phyloP scores from a whole-genome alignment of 2,888 invertebrate species.

The Bellardia pandia region DNA sequence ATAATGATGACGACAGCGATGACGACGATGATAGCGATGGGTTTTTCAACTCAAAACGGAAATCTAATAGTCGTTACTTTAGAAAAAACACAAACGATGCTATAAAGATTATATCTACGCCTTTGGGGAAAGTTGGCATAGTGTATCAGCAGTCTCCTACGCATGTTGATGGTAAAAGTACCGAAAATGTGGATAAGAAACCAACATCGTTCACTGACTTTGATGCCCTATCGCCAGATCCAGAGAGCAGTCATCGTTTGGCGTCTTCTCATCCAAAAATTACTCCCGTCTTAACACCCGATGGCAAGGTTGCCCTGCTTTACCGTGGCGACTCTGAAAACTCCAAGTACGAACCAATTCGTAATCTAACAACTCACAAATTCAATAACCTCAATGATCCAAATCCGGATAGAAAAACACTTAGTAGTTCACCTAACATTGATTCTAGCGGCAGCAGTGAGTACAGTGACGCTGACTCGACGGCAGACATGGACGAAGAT shows the following conservation, averaged over 20 bases:
- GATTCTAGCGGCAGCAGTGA: constrained; percentile 74
- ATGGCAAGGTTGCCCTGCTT: constrained; percentile 85
- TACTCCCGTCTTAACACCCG: constrained; percentile 84
- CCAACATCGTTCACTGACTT: constrained; percentile 81
- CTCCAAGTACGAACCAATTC: constrained; percentile 84
- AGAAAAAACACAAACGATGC: constrained; percentile 84
- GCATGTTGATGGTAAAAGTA: constrained; percentile 74
- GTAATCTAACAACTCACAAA: constrained; percentile 83
- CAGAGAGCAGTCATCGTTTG: constrained; percentile 84
- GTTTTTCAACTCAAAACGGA: constrained; percentile 81
- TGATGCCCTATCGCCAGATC: constrained; percentile 83
- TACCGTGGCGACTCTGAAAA: constrained; percentile 84
- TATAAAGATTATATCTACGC: constrained; percentile 84
- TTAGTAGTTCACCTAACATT: constrained; percentile 65
- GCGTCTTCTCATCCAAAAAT: constrained; percentile 84
- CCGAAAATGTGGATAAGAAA: constrained; percentile 74
- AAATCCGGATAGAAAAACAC: constrained; percentile 70
- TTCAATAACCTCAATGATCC: constrained; percentile 76
- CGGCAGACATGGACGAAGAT: constrained; percentile 73
- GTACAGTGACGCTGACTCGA: constrained; percentile 73
- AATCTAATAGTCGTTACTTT: constrained; percentile 82
- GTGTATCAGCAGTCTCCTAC: constrained; percentile 83
- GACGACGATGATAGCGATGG: constrained; percentile 79
- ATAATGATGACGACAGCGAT: constrained; percentile 81
- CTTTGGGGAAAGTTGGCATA: constrained; percentile 84